Percentiles rank a stretch among this genome's conserved stretches.
These are phyloP conservation scores for Anthoptus insignis DNA, from an alignment of 2,888 invertebrate species.

Conservation along the genomic window DNA sequence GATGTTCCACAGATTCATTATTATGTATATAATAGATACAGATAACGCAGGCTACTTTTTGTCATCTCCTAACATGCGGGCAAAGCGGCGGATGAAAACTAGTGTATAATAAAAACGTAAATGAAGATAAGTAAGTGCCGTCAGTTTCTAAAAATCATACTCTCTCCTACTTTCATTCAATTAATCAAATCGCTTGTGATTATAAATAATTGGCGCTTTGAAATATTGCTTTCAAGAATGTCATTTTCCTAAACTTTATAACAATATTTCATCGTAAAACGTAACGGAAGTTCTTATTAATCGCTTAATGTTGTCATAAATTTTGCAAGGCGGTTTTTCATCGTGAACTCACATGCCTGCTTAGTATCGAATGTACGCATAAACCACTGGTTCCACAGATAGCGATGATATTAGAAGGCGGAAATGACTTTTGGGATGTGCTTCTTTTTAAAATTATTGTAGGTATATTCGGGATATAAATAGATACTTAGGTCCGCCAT, in stretches of 20 bases:
- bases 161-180: neutral
- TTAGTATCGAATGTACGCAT: slow-evolving; percentile 13
- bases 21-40: too few relatives aligned
- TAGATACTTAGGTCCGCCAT: too few relatives aligned
- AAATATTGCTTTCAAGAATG: slow-evolving; percentile 12
- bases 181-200: neutral
- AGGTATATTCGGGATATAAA: too few relatives aligned
- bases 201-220: slow-evolving; percentile 4
- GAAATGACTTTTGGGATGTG: too few relatives aligned
- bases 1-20: too few relatives aligned
- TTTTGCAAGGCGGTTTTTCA: slow-evolving; percentile 26
- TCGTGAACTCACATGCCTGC: slow-evolving; percentile 14
- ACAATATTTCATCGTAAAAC: slow-evolving; percentile 27
- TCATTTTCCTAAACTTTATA: slow-evolving; percentile 8
- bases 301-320: slow-evolving; percentile 24
- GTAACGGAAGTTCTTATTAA: slow-evolving; percentile 30
- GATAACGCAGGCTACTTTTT: neutral
- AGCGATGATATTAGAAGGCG: slow-evolving; percentile 36
- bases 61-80: too few relatives aligned
- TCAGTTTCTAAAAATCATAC: neutral
- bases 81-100: too few relatives aligned
- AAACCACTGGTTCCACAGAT: neutral
- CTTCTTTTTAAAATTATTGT: too few relatives aligned
- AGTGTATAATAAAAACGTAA: neutral
- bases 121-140: neutral